A percentile compares a stretch with the other conserved stretches of the same genome.
Conservation (phyloP, 2,797 vertebrate species). For the Anabacerthia variegaticeps region DNA sequence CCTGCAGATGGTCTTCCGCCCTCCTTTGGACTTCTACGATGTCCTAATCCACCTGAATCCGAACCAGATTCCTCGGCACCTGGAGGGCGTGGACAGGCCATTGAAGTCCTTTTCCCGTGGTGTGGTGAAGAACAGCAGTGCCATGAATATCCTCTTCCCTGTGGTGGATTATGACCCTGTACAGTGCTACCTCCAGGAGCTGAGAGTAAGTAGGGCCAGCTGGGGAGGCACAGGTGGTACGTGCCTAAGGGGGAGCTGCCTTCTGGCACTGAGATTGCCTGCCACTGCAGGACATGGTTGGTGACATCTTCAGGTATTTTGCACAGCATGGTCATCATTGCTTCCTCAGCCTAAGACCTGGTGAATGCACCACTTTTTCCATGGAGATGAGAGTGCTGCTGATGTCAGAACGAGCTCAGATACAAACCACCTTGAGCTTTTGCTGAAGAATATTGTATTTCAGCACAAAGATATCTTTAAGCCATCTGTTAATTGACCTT, state of each 20-base stretch:
- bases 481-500: not conserved
- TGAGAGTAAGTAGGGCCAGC: slow-evolving; percentile 78
- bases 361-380: not conserved
- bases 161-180: slow-evolving; percentile 92
- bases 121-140: not conserved
- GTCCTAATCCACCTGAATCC: slow-evolving; percentile 88
- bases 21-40: slow-evolving; percentile 90
- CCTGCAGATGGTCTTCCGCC: slow-evolving; percentile 87
- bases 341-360: not conserved
- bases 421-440: not conserved
- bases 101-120: slow-evolving; percentile 80
- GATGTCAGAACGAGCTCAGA: not conserved
- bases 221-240: not conserved
- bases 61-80: slow-evolving; percentile 87
- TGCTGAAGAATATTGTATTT: not conserved
- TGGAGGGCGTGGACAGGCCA: slow-evolving; percentile 84
- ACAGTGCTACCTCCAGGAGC: slow-evolving; percentile 85
- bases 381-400: not conserved
- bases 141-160: slow-evolving; percentile 75
- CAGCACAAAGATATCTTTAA: not conserved
- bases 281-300: accelerated
- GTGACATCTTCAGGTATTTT: not conserved
- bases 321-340: not conserved
- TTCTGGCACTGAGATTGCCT: not conserved
- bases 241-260: not conserved